A percentile compares a stretch with the other conserved stretches of the same genome.
These are phyloP conservation scores for Grammomys dolichurus DNA, from an alignment of 2,113 vertebrate species.

Conservation along the genomic window DNA sequence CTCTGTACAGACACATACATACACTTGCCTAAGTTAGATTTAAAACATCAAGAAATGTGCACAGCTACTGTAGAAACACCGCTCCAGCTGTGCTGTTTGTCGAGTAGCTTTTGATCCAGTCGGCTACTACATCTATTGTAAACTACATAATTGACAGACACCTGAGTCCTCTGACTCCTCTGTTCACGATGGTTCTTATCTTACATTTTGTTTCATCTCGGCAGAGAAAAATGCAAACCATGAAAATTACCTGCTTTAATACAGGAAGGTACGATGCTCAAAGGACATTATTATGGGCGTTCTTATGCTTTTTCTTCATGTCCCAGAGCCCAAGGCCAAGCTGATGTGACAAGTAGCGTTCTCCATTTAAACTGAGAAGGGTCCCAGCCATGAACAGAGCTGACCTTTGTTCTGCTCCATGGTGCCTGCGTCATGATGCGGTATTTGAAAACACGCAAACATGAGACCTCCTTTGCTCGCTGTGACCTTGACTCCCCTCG, in stretches of 20 bases:
- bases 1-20: background rate
- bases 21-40: background rate
- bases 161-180: background rate
- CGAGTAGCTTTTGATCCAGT: background rate
- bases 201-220: slow-evolving; percentile 30
- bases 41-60: background rate
- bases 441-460: background rate
- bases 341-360: background rate
- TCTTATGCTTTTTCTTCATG: background rate
- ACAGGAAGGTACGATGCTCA: background rate
- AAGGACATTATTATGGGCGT: background rate
- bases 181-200: background rate
- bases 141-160: background rate
- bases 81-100: background rate
- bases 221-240: slow-evolving; percentile 5
- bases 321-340: background rate
- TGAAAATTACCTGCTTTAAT: background rate
- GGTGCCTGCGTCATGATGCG: accelerated
- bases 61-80: background rate
- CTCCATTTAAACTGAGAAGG: background rate
- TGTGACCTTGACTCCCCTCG: background rate
- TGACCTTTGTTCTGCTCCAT: background rate
- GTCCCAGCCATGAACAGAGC: too few species aligned
- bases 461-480: background rate
- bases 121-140: background rate